Conservation (phyloP, 1,140 invertebrate genomes). For the Drosophila takahashii region DNA sequence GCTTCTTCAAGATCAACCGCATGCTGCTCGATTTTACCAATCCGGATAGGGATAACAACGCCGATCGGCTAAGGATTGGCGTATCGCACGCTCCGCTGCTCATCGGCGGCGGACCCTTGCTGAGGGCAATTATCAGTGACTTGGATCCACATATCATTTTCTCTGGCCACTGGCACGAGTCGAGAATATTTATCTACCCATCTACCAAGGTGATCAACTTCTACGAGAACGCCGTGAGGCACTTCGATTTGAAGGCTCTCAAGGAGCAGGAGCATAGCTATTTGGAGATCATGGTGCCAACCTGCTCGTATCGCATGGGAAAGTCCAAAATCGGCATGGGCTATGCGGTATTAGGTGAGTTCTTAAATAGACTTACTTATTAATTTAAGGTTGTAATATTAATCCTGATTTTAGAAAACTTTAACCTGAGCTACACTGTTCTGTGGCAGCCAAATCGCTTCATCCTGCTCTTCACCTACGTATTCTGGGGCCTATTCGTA, state of each 20-base stretch:
- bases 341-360: slow-evolving; percentile 91
- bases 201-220: slow-evolving; percentile 74
- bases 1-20: slow-evolving; percentile 89
- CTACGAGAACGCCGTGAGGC: slow-evolving; percentile 84
- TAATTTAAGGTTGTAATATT: not conserved
- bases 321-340: slow-evolving; percentile 93
- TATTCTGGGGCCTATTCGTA: slow-evolving; percentile 75
- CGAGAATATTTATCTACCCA: slow-evolving; percentile 82
- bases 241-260: slow-evolving; percentile 83
- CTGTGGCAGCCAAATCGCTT: slow-evolving; percentile 80
- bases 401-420: slow-evolving; percentile 62
- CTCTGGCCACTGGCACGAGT: slow-evolving; percentile 93
- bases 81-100: slow-evolving; percentile 90
- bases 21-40: slow-evolving; percentile 87
- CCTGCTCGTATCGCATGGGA: slow-evolving; percentile 98
- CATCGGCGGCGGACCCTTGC: slow-evolving; percentile 87
- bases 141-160: slow-evolving; percentile 91
- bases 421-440: slow-evolving; percentile 75
- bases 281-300: slow-evolving; percentile 95
- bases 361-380: not conserved
- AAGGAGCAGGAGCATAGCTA: slow-evolving; percentile 85
- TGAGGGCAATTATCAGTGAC: slow-evolving; percentile 86
- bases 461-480: slow-evolving; percentile 67
- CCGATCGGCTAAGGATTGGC: slow-evolving; percentile 87
- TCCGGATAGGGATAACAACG: slow-evolving; percentile 87